Evolutionary conservation across 2,113 vertebrate genomes (phyloP).

Genomic region (Nothobranchius furzeri): DNA sequence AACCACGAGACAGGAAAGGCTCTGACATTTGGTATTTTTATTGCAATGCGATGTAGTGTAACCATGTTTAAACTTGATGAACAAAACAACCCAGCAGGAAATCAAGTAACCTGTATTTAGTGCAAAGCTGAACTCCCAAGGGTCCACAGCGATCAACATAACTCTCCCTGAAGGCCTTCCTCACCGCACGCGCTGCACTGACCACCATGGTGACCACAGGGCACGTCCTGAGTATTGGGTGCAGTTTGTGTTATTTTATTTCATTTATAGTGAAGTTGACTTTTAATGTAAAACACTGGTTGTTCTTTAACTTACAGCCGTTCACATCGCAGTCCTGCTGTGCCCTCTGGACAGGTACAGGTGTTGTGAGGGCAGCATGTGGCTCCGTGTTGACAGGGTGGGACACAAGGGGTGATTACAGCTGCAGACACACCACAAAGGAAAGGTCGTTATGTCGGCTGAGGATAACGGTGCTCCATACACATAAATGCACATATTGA

Average conservation of each 20-base stretch:
- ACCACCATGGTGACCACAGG: slow-evolving; percentile 81
- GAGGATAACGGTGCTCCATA: neutral
- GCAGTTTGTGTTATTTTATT: too few species aligned
- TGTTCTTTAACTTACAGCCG: slow-evolving; percentile 71
- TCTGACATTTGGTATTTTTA: neutral
- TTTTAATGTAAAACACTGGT: neutral
- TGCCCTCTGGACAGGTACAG: slow-evolving; percentile 79
- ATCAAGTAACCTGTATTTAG: slow-evolving; percentile 80
- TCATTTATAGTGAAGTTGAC: too few species aligned
- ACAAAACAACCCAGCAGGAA: neutral
- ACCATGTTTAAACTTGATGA: neutral
- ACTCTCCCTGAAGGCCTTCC: slow-evolving; percentile 79
- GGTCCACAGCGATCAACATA: slow-evolving; percentile 84
- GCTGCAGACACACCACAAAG: slow-evolving; percentile 57
- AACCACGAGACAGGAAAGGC: slow-evolving; percentile 12
- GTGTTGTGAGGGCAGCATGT: slow-evolving; percentile 80
- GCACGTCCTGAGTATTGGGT: slow-evolving; percentile 67
- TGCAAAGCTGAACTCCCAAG: slow-evolving; percentile 81
- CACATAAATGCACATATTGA: neutral
- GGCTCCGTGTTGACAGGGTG: slow-evolving; percentile 80
- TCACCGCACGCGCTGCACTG: slow-evolving; percentile 79
- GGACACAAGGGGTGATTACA: slow-evolving; percentile 78
- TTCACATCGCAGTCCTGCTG: slow-evolving; percentile 80
- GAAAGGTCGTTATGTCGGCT: neutral
- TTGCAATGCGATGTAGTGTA: neutral